Evolutionary conservation across 2,888 invertebrate species (phyloP), one percentile per base, ranked within the genome.

Genomic region (Iselma pallidipennis): DNA sequence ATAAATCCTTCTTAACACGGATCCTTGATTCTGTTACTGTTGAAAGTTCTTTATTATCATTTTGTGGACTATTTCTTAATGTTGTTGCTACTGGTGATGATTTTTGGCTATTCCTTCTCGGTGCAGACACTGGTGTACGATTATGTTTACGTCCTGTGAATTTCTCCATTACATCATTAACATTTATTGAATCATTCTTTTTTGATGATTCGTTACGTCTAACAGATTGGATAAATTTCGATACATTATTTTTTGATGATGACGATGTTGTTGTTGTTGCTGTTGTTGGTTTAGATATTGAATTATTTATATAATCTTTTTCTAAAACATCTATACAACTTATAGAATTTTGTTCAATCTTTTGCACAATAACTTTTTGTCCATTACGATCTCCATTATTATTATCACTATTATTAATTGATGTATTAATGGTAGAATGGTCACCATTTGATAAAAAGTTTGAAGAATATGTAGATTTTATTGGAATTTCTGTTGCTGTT

Each of bases 1-100:
- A 2, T 29, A 59, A 31, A 52, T 60, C 56, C 23, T 28, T 60
- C 16, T 60, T 60, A n/a, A 60, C 60, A 48, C 56, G 26, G 10
- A 60, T 60, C 28, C 52, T 50, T 14, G 31, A 19, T 12, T 14
- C 51, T 37, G 14, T n/a, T 14, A 50, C 14, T 10, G 2, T 23
- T 29, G 16, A 1, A 7, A 4, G 6, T 19, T 42, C 19, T n/a
- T 52, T 48, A 28, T 58, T 48, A 37, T 42, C 42, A 42, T 42
- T 19, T 21, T 42, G 19, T 42, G 42, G 42, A 42, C 42, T 42
- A 19, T 10, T 42, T 42, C 21, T 42, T 9, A 10, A 14, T 33
- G 33, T 10, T 33, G 33, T 10, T 33, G 37, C 2, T 33, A 14
- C 4, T 29, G 29, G 2, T 29, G 29, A 0, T 33, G 14, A 14